Conservation (phyloP, 2,888 invertebrate species). For the Graphium colonna region DNA sequence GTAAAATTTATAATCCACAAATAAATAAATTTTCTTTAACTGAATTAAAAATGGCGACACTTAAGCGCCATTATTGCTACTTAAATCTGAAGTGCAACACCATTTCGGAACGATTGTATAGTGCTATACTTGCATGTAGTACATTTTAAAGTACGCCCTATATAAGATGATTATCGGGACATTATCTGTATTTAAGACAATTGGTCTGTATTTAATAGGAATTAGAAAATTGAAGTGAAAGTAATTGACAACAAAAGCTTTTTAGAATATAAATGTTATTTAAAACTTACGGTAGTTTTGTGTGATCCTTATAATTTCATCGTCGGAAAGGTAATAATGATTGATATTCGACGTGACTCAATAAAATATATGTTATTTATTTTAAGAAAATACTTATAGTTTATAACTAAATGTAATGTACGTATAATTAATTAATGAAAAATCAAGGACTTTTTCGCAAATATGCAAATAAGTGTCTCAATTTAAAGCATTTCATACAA, state of each 20-base stretch:
- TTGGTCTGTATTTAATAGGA: neutral
- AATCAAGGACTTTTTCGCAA: no score
- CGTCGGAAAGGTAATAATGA: conserved; percentile 1
- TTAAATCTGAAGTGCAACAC: no score
- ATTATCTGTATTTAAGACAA: conserved; percentile 2
- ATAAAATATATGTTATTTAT: neutral
- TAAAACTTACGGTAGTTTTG: neutral
- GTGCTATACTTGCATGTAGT: neutral
- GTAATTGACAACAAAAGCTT: conserved; percentile 18
- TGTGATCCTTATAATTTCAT: neutral
- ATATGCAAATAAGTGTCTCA: no score
- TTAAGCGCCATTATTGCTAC: no score
- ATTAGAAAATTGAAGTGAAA: conserved; percentile 17
- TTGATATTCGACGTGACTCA: neutral
- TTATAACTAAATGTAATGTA: neutral
- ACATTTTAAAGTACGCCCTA: no score
- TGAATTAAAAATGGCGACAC: no score
- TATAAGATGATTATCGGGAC: neutral
- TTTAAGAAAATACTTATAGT: neutral
- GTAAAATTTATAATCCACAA: no score
- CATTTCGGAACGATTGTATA: neutral
- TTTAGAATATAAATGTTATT: conserved; percentile 3
- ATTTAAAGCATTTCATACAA: no score
- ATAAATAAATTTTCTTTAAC: no score
- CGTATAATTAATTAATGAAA: no score